These are phyloP conservation scores for Sinocyclocheilus anophthalmus DNA, from an alignment of 2,113 vertebrate species.

Conservation along the genomic window DNA sequence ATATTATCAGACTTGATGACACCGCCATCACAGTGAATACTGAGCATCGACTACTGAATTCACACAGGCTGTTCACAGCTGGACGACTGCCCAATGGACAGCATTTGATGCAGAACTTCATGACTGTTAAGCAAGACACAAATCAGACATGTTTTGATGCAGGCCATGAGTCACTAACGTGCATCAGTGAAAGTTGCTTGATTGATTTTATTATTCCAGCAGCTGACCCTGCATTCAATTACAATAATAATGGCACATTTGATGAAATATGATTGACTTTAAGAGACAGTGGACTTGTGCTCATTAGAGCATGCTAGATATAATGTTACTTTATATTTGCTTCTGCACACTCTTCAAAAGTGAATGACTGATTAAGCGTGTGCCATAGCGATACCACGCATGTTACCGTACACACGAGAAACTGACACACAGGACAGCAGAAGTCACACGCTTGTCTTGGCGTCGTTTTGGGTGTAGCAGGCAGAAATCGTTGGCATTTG, in stretches of 20 bases:
- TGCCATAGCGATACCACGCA: no score
- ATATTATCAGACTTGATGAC: not conserved
- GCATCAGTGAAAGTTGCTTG: not conserved
- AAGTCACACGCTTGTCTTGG: no score
- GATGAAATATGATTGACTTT: not conserved
- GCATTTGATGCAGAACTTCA: not conserved
- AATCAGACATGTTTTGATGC: not conserved
- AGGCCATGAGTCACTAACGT: not conserved
- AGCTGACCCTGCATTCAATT: not conserved
- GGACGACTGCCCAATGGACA: not conserved
- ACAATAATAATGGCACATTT: not conserved
- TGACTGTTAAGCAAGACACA: not conserved
- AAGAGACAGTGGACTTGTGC: not conserved
- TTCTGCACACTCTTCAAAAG: no score
- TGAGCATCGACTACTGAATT: slow-evolving; percentile 1
- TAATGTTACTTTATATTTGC: no score
- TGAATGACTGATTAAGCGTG: no score
- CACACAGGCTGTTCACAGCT: not conserved
- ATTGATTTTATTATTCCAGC: not conserved
- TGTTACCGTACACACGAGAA: slow-evolving; percentile 54
- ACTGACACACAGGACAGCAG: no score
- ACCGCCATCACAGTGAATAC: slow-evolving; percentile 6
- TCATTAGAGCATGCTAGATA: not conserved
- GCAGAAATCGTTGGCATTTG: no score
- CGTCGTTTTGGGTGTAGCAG: no score